phyloP scores from a whole-genome alignment of 2,113 vertebrate species.

The Podilymbus podiceps region DNA sequence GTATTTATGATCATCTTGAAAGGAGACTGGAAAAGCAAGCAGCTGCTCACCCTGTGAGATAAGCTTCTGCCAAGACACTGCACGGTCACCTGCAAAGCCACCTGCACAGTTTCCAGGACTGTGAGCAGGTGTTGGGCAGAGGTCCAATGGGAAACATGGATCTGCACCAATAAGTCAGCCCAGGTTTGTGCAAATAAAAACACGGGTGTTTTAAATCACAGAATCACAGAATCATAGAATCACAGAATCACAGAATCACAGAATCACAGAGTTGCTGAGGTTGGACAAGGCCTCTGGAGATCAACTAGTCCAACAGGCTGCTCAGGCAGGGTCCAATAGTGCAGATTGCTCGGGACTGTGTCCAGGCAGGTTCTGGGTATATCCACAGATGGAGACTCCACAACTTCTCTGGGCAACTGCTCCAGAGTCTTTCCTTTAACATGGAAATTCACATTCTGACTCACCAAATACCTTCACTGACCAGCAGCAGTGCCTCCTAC shows the following conservation, averaged over 20 bases:
- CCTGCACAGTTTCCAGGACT: background rate
- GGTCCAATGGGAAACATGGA: background rate
- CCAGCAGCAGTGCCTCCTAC: background rate
- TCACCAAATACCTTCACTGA: background rate
- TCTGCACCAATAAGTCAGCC: background rate
- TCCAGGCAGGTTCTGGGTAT: background rate
- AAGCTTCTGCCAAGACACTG: background rate
- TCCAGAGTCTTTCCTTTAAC: background rate
- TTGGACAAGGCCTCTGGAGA: background rate
- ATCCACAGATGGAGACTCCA: background rate
- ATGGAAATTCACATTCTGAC: background rate
- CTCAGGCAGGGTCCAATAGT: background rate
- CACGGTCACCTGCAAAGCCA: background rate
- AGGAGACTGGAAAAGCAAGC: background rate
- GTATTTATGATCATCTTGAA: background rate
- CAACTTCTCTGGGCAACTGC: background rate
- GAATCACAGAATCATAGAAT: background rate
- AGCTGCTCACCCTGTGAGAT: background rate
- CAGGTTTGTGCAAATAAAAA: background rate
- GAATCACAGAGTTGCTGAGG: background rate
- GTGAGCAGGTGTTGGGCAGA: background rate
- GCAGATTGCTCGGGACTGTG: background rate
- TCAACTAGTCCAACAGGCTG: background rate
- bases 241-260: background rate
- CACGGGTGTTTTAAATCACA: background rate